Percentiles rank a stretch among this genome's conserved stretches.
Evolutionary conservation across 2,888 invertebrate species (phyloP).

Genomic region (Amphipoea oculea): DNA sequence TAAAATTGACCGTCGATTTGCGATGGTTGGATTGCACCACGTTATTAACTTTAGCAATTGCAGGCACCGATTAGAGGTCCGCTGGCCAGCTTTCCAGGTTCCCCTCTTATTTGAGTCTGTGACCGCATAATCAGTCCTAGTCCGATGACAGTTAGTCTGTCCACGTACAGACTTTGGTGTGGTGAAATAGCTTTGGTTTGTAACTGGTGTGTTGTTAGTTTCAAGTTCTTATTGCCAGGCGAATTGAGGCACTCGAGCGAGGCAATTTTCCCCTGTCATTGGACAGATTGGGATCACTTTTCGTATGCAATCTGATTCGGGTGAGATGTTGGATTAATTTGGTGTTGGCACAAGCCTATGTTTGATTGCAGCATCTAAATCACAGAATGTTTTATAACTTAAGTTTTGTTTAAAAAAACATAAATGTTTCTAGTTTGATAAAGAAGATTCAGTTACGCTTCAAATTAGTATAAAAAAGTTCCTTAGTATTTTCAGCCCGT

Average conservation of each 20-base stretch:
- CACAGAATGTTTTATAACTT: background rate
- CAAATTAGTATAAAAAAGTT: background rate
- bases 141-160: conserved; percentile 39
- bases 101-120: conserved; percentile 57
- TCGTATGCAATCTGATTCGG: background rate
- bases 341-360: background rate
- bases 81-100: conserved; percentile 6
- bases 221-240: conserved; percentile 38
- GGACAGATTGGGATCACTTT: conserved; percentile 29
- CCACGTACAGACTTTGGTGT: conserved; percentile 23
- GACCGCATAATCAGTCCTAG: conserved; percentile 49
- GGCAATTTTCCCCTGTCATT: conserved; percentile 28
- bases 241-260: conserved; percentile 14
- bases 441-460: background rate
- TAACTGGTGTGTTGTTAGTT: conserved; percentile 20
- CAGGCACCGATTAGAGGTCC: conserved; percentile 58
- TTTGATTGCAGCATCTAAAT: background rate
- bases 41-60: conserved; percentile 54
- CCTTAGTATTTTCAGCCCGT: background rate
- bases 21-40: conserved; percentile 25
- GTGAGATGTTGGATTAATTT: background rate
- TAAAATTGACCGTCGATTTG: conserved; percentile 29
- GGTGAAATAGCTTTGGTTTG: conserved; percentile 21
- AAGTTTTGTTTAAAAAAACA: background rate
- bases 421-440: background rate